Evolutionary conservation across 2,113 vertebrate genomes (phyloP), one percentile per base, ranked within the genome.

Genomic region (Pyrgilauda ruficollis): DNA sequence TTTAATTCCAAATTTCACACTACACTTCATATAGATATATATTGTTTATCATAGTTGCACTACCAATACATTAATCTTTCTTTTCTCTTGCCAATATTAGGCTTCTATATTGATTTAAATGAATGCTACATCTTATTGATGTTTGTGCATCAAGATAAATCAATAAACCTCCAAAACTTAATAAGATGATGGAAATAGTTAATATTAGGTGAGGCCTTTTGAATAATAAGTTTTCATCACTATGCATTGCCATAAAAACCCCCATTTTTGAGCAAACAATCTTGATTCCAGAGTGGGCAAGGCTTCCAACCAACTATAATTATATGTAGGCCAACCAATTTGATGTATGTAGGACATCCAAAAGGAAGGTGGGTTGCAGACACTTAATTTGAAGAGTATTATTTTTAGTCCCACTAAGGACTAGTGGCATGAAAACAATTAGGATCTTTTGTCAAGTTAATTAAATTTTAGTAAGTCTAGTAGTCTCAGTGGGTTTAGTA

Each of bases 401-500:
- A 97, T 98, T 98, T 98, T 98, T 97, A 97, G 97, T 92, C 91
- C 94, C 97, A 96, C 96, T 92, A 97, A 98, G 98, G 98, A 98
- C 98, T 94, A 94, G 96, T 98, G 97, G 97, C 96, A 98, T 73
- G 96, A 98, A 98, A 99, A 99, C 98, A 98, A 99, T 99, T 99
- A 98, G 98, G 98, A 97, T 98, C 98, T 98, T 98, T 98, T 98
- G 98, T 98, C 97, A 98, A 98, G 98, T 99, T 99, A 99, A 99
- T 99, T 99, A 99, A 98, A 98, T 98, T 98, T 98, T 98, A 98
- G 98, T 98, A 98, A 98, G 98, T 98, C 98, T 98, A 97, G 98
- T 98, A 98, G 98, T 99, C 98, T 98, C 98, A 87, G 94, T 91
- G 97, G 98, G 96, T 96, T 98, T 98, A 86, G 94, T 98, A 97